These are phyloP conservation scores for Nowickia ferox DNA, from an alignment of 2,888 invertebrate genomes.

Conservation along the genomic window DNA sequence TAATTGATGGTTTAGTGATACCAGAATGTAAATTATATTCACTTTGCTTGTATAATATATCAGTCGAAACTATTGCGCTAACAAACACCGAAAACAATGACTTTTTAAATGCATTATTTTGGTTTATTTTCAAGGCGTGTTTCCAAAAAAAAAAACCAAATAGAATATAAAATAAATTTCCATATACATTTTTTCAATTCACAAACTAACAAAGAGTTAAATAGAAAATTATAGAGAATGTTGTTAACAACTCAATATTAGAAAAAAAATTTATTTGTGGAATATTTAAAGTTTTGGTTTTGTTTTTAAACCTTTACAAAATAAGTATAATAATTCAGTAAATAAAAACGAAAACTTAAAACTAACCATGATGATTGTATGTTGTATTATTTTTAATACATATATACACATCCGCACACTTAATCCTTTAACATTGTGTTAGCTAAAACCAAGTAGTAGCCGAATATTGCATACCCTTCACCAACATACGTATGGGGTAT, in stretches of 20 bases:
- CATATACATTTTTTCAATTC: conserved; percentile 43
- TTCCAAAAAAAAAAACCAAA: conserved; percentile 28
- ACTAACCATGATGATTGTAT: conserved; percentile 1
- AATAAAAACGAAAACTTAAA: conserved; percentile 14
- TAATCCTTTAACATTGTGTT: no score
- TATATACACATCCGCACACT: no score
- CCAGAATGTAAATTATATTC: conserved; percentile 51
- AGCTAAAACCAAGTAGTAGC: no score
- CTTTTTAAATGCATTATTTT: conserved; percentile 17
- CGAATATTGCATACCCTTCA: no score
- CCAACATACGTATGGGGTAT: no score
- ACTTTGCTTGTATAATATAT: conserved; percentile 35
- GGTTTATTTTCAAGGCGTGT: conserved; percentile 36
- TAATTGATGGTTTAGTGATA: conserved; percentile 66
- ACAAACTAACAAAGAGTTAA: conserved; percentile 47
- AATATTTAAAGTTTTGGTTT: background rate
- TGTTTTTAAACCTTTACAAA: background rate
- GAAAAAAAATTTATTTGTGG: conserved; percentile 54
- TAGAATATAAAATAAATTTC: conserved; percentile 46
- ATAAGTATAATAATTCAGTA: background rate
- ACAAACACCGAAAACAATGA: conserved; percentile 36
- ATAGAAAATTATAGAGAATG: conserved; percentile 67
- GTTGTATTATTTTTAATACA: no score
- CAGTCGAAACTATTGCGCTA: conserved; percentile 5
- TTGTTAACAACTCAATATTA: conserved; percentile 54